phyloP scores from a whole-genome alignment of 2,113 vertebrate genomes.

The Petrocephalus microphthalmus region DNA sequence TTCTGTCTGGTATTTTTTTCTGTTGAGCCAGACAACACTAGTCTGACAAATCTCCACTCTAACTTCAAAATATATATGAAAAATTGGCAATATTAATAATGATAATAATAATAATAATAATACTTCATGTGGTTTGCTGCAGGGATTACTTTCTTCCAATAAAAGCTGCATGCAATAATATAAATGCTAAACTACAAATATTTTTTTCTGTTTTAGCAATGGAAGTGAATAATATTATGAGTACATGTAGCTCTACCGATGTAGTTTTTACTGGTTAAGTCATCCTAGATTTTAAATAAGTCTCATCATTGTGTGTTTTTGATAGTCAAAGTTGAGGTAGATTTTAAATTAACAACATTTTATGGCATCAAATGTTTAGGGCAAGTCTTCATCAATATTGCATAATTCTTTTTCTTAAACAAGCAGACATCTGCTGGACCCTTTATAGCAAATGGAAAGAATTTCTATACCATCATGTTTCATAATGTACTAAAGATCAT shows the following conservation, averaged over 20 bases:
- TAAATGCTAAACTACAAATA: neutral
- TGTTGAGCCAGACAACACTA: neutral
- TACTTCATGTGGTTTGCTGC: neutral
- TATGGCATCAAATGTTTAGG: neutral
- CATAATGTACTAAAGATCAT: neutral
- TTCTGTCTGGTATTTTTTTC: neutral
- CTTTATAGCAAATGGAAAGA: neutral
- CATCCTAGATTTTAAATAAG: neutral
- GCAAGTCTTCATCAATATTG: neutral
- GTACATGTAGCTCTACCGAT: neutral
- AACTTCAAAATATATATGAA: neutral
- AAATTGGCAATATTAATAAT: neutral
- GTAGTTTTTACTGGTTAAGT: neutral
- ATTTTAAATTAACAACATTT: conserved; percentile 35
- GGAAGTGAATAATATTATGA: neutral
- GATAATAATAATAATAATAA: neutral
- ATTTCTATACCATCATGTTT: neutral
- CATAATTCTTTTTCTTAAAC: conserved; percentile 18
- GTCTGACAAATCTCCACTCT: neutral
- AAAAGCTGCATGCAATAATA: neutral
- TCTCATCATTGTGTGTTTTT: neutral
- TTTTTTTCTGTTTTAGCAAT: neutral
- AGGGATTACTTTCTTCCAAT: neutral
- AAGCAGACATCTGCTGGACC: neutral
- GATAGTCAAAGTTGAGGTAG: conserved; percentile 54